phyloP scores from a whole-genome alignment of 2,113 vertebrate species.

The Sclerurus mexicanus region DNA sequence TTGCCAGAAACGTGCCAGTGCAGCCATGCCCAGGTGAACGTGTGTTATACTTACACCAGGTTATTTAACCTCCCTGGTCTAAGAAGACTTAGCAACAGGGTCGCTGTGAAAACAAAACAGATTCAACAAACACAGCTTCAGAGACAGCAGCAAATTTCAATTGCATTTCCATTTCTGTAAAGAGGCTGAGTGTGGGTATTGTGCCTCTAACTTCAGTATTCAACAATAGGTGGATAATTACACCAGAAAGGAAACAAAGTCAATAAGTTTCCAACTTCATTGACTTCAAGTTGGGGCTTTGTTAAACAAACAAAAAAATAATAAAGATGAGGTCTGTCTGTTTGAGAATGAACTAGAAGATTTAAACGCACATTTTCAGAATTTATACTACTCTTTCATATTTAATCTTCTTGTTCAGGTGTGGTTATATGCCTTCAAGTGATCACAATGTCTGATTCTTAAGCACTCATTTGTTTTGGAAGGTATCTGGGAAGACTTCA shows the following conservation, averaged over 20 bases:
- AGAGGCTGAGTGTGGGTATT: background rate
- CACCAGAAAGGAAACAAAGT: background rate
- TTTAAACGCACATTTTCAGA: constrained; percentile 30
- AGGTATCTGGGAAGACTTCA: background rate
- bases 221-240: background rate
- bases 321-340: background rate
- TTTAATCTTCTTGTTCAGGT: background rate
- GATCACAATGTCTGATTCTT: background rate
- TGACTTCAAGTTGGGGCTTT: background rate
- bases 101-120: background rate
- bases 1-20: background rate
- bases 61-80: background rate
- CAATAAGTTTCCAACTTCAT: background rate
- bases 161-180: background rate
- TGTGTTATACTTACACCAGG: background rate
- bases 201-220: background rate
- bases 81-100: background rate
- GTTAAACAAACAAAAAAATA: background rate
- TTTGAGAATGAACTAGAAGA: background rate
- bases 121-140: background rate
- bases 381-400: background rate
- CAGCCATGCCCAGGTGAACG: accelerated
- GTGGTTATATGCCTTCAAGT: background rate
- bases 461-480: background rate
- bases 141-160: background rate